Conservation (phyloP, 2,113 vertebrate genomes). For the Mustela nigripes region DNA sequence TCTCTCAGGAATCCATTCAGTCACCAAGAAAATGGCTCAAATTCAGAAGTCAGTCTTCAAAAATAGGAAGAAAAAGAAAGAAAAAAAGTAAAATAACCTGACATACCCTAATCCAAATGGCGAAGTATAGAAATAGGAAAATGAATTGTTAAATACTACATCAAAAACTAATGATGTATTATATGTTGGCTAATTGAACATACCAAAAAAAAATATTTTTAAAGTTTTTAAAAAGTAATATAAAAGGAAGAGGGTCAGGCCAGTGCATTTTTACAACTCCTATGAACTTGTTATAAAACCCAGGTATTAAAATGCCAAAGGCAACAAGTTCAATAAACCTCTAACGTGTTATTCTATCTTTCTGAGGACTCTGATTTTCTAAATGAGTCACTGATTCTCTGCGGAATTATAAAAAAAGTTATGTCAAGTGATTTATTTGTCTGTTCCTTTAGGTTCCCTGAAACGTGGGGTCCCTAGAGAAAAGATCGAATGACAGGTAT, state of each 20-base stretch:
- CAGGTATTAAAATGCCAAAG: slow-evolving; percentile 77
- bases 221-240: background rate
- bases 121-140: too few species aligned
- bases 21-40: background rate
- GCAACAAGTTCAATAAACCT: slow-evolving; percentile 75
- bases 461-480: background rate
- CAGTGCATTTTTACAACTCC: slow-evolving; percentile 75
- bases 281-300: slow-evolving; percentile 75
- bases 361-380: slow-evolving; percentile 76
- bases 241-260: background rate
- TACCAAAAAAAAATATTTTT: background rate
- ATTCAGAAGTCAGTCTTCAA: background rate
- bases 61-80: background rate
- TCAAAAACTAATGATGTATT: background rate
- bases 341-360: slow-evolving; percentile 75
- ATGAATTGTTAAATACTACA: background rate
- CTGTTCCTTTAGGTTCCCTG: slow-evolving; percentile 74
- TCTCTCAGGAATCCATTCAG: background rate
- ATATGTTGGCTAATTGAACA: background rate
- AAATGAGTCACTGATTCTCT: slow-evolving; percentile 80
- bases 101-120: slow-evolving; percentile 14
- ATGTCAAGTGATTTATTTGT: slow-evolving; percentile 64
- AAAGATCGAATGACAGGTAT: slow-evolving; percentile 63
- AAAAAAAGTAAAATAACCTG: background rate
- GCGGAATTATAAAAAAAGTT: slow-evolving; percentile 74